Evolutionary conservation across 2,797 vertebrate species (phyloP).

Genomic region (Leptodactylus fallax): DNA sequence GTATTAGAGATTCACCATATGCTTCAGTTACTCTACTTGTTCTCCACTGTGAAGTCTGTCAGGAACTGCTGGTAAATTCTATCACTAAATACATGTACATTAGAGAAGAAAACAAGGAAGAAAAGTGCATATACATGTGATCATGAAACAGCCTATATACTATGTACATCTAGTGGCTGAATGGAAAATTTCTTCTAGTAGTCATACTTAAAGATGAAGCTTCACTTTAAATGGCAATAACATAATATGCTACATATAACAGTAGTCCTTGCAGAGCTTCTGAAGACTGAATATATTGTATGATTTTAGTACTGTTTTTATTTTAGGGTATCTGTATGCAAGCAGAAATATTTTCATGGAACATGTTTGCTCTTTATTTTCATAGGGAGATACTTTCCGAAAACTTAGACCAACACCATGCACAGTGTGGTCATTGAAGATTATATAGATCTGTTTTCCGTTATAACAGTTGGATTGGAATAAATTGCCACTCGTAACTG

Average conservation of each 20-base stretch:
- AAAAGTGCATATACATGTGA: neutral
- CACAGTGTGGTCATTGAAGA: slow-evolving; percentile 1
- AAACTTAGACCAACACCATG: neutral
- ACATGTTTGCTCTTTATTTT: neutral
- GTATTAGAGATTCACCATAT: too few species aligned
- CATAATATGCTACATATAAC: neutral
- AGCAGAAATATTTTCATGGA: neutral
- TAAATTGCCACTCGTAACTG: slow-evolving; percentile 12
- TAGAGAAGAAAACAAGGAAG: too few species aligned
- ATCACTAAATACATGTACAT: too few species aligned
- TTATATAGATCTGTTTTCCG: neutral
- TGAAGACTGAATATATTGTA: too few species aligned
- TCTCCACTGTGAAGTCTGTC: too few species aligned
- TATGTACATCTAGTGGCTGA: neutral
- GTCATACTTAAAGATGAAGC: neutral
- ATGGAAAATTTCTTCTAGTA: neutral
- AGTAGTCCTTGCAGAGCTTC: too few species aligned
- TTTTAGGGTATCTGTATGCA: neutral
- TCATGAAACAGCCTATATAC: neutral
- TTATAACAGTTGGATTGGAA: neutral
- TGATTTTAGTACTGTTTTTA: neutral
- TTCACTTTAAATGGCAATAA: neutral
- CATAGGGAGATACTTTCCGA: neutral
- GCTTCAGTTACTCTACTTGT: too few species aligned
- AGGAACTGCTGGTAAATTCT: too few species aligned